Base-by-base conservation (phyloP, 2,888 invertebrate species). In the Physocephala rufipes region DNA sequence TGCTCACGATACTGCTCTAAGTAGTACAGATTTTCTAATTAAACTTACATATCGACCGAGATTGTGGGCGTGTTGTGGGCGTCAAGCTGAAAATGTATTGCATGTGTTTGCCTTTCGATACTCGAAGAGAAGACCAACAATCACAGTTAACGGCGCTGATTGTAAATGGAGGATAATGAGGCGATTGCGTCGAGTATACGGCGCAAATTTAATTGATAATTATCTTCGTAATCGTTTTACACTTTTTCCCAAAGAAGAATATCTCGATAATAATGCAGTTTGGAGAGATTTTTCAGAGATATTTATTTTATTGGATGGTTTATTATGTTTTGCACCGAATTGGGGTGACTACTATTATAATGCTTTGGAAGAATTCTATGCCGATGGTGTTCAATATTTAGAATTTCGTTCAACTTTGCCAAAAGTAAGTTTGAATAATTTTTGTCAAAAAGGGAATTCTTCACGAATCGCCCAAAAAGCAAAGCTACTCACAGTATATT, bases 381-480 rank as follows among this genome's bases (percentile, higher is more conserved):
- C 89, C 5, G 92, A 93, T 78, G 91, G 91, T 70, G 87, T 93
- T 0, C 88, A 91, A 83, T 93, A 93, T 75, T 79, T 92, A 24
- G 93, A 93, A 84, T 85, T 93, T 1, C 87, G 93, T 65, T 88
- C 90, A n/a, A 83, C 89, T 0, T 81, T 93, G 30, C 90, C 91
- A 0, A 79, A 73, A 73, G 86, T 86, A 74, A 74, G 80, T 78
- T n/a, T 4, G 24, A 1, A 16, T 5, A 45, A 45, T 59, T 4
- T 15, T 45, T 45, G 45, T 15, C 15, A 45, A 15, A 45, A 15
- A 24, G 58, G 24, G 58, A 24, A 55, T 55, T 3, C 13, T 19
- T 2, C 19, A 55, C 2, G 21, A 55, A 55, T 2, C 19, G 24
- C 21, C 12, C 15, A 45, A 45, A 45, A 45, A 15, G 12, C 15